Evolutionary conservation across 1,140 invertebrate species (phyloP).

Genomic region (Hermetia illucens): DNA sequence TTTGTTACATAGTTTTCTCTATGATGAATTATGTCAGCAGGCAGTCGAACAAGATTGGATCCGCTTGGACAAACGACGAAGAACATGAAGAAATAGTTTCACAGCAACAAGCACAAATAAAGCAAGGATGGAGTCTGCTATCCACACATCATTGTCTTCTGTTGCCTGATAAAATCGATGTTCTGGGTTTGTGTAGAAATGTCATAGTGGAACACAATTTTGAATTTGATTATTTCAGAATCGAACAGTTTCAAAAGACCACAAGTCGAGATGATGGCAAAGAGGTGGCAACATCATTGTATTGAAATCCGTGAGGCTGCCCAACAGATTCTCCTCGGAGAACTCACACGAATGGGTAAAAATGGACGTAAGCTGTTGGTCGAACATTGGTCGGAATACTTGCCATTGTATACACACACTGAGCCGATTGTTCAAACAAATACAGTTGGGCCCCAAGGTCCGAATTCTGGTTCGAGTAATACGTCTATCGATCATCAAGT

Average conservation of each 20-base stretch:
- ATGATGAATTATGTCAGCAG: neutral
- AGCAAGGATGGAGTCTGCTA: constrained; percentile 91
- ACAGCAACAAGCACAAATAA: constrained; percentile 79
- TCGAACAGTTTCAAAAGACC: constrained; percentile 77
- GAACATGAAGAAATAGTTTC: constrained; percentile 67
- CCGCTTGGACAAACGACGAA: constrained; percentile 54
- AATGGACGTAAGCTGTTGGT: constrained; percentile 86
- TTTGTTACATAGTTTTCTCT: neutral
- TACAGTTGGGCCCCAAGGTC: constrained; percentile 31
- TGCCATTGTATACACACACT: constrained; percentile 74
- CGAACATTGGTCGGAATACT: constrained; percentile 87
- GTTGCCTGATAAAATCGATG: constrained; percentile 75
- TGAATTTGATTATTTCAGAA: constrained; percentile 32
- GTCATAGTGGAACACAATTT: neutral
- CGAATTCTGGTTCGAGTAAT: constrained; percentile 11
- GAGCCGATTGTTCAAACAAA: constrained; percentile 46
- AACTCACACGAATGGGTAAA: constrained; percentile 76
- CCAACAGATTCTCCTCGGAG: constrained; percentile 87
- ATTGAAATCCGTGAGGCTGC: constrained; percentile 92
- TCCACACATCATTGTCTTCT: constrained; percentile 93
- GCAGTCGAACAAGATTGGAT: neutral
- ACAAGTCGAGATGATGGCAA: constrained; percentile 91
- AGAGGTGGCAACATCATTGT: constrained; percentile 97
- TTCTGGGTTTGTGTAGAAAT: constrained; percentile 28
- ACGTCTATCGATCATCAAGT: too few species aligned